Base-by-base conservation (phyloP, 2,888 invertebrate species). In the Phalera bucephala region DNA sequence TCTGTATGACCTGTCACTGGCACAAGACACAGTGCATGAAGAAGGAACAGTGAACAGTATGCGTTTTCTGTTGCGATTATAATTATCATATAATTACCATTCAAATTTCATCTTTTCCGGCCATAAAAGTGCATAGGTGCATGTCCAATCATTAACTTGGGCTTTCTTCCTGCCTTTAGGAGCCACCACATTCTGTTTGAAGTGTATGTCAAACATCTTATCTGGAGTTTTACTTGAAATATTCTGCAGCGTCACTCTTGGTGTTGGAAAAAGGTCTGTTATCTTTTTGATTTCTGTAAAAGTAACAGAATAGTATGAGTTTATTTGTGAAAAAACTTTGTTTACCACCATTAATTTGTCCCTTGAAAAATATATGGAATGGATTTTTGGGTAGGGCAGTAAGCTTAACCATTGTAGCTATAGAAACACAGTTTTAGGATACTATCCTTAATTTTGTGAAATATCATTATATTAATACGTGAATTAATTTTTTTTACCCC, bases 71-170 rank as follows among this genome's bases (percentile, higher is more conserved):
- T n/a, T n/a, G n/a, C n/a, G n/a, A n/a, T n/a, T n/a, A n/a, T n/a
- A n/a, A n/a, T n/a, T n/a, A n/a, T n/a, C n/a, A n/a, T n/a, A 8
- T 20, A 2, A 9, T 45, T 62, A 88, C 73, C 83, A 74, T 52
- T 88, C 80, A 77, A 94, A 92, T 48, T 87, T 86, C 5, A 74
- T 72, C 31, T 85, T 74, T 52, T 89, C 86, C 0, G 94, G 93
- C 93, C 93, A 94, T 20, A 75, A 63, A 44, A 93, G 72, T 0
- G 72, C 56, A 40, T 92, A 92, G 8, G 75, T 88, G 46, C 91
- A 92, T 0, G 62, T 73, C 93, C 93, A 93, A 6, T 72, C 76
- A 38, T 72, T 76, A 9, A 72, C 70, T 1, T 41, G 39, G 1
- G 56, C 34, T 48, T 81, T 88, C 42, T 85, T 91, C 15, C 68